phyloP scores from a whole-genome alignment of 2,888 invertebrate species.

The Sepioteuthis lessoniana region DNA sequence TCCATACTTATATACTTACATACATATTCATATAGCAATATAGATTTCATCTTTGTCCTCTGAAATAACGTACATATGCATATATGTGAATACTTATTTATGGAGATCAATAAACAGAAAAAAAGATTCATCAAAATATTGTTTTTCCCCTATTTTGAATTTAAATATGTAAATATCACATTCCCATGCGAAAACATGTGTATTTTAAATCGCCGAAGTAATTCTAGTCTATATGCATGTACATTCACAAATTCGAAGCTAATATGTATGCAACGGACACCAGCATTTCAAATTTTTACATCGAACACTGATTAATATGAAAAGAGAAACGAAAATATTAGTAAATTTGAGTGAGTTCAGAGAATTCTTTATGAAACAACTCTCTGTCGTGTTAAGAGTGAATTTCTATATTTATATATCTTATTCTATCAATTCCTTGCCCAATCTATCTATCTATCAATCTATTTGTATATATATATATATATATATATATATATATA shows the following conservation, averaged over 20 bases:
- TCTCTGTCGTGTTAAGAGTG: too few species aligned
- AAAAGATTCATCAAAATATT: background rate
- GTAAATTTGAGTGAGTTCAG: background rate
- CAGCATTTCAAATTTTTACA: background rate
- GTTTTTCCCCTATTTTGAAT: background rate
- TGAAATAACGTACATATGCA: background rate
- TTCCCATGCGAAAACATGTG: background rate
- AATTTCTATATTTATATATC: background rate
- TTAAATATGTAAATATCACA: background rate
- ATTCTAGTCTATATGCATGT: background rate
- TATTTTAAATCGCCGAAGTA: background rate
- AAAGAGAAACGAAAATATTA: background rate
- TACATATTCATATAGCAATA: too few species aligned
- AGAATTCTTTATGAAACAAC: background rate
- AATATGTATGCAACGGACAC: background rate
- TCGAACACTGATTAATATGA: background rate
- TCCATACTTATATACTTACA: background rate
- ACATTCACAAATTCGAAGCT: background rate
- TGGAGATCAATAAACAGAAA: background rate
- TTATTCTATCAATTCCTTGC: too few species aligned
- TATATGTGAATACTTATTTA: background rate
- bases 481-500: too few species aligned
- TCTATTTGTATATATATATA: too few species aligned
- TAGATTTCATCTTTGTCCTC: background rate
- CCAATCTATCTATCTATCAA: too few species aligned